Evolutionary conservation across 2,113 vertebrate genomes (phyloP).

Genomic region (Copsychus sechellarum): DNA sequence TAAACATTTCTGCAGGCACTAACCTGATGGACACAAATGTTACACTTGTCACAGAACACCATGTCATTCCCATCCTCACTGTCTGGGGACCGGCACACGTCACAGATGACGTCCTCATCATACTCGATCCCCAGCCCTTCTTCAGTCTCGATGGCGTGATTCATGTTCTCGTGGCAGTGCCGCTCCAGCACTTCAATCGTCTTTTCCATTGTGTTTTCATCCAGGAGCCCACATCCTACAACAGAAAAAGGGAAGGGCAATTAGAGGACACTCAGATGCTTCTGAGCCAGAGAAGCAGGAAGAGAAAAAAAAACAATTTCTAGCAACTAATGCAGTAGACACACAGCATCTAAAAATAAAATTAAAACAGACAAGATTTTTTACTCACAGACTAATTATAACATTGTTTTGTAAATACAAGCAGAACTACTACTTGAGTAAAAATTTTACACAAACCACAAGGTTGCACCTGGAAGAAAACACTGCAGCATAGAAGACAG

Average conservation of each 20-base stretch:
- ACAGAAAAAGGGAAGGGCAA: background rate
- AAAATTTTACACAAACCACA: background rate
- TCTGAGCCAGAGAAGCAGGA: background rate
- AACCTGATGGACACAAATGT: constrained; percentile 98
- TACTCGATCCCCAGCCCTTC: constrained; percentile 97
- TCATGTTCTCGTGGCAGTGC: constrained; percentile 95
- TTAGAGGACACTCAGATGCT: constrained; percentile 14
- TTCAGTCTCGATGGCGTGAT: constrained; percentile 95
- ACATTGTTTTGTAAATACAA: background rate
- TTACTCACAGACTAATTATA: background rate
- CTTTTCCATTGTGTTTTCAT: constrained; percentile 94
- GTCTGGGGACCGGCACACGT: constrained; percentile 97
- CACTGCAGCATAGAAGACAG: background rate
- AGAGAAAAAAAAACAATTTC: background rate
- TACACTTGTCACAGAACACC: constrained; percentile 99
- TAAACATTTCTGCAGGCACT: constrained; percentile 15
- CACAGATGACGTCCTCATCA: constrained; percentile 97
- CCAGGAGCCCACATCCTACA: constrained; percentile 84
- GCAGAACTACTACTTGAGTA: background rate
- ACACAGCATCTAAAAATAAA: background rate
- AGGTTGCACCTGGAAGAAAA: background rate
- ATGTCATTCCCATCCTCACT: constrained; percentile 98
- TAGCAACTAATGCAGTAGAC: background rate
- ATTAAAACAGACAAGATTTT: background rate
- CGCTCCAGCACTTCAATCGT: constrained; percentile 91